Base-by-base conservation (phyloP, 2,888 invertebrate species). In the Thelaira solivaga region DNA sequence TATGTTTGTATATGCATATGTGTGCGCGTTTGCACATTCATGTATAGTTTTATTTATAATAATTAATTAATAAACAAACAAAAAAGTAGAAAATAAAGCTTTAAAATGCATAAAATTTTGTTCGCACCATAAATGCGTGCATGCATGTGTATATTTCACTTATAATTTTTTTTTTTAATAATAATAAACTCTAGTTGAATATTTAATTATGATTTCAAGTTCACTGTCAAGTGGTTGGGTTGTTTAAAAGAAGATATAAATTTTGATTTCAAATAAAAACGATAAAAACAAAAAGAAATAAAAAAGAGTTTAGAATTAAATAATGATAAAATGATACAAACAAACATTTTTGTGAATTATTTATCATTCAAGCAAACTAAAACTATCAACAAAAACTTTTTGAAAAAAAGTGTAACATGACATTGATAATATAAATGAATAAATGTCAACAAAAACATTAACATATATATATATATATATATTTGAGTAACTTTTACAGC, bases 191-290 rank as follows among this genome's bases (percentile, higher is more conserved):
- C 78, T 34, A 36, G 2, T 53, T 69, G 78, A 78, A 78, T 78
- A 41, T 71, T 74, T 78, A 78, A 78, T 74, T 69, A 65, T 59
- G 55, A 71, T 78, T 78, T 78, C 78, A 78, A 78, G 78, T 78
- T 78, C 78, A 78, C 61, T 78, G 69, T 65, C 74, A 78, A 72
- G 61, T 24, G 31, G n/a, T 62, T 49, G n/a, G 36, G 26, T 36
- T 55, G 45, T 8, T n/a, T n/a, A 43, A 61, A 7, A 20, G 10
- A 2, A 31, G 13, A 29, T 53, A 20, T 18, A 51, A 34, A 62
- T 20, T 29, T 41, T 51, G 34, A 31, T 24, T 59, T 18, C 11
- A 24, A 43, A 45, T 8, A 29, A 20, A 0, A 39, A 36, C 39
- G n/a, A n/a, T n/a, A n/a, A n/a, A 41, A 18, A 18, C 7, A 51